Base-by-base conservation (phyloP, 2,888 invertebrate species). In the Cerceris ruficornis region DNA sequence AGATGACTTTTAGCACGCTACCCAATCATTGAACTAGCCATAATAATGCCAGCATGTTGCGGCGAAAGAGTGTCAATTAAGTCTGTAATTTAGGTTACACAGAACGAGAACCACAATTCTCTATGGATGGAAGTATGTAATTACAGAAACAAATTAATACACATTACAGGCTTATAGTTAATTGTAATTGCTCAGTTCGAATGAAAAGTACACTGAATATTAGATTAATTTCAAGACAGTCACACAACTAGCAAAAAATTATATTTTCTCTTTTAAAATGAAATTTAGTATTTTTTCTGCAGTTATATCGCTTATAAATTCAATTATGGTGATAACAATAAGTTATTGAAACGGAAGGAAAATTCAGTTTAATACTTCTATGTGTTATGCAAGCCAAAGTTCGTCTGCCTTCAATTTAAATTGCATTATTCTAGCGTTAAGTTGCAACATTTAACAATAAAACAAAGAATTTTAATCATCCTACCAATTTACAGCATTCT, bases 1-100 rank as follows among this genome's bases (percentile, higher is more conserved):
- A 58, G 68, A 77, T 69, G 69, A 69, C 69, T 76, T 65, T 75
- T 49, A 58, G 77, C 76, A 77, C 76, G 77, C 77, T 42, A 77
- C 69, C 39, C 69, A 77, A 77, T 77, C 76, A 69, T 52, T 49
- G 42, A 57, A 60, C 59, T 49, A 60, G 17, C 54, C 13, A 41
- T 28, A 66, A 76, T 76, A 76, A 75, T 46, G 55, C 65, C 65
- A 65, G 65, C 76, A 49, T 64, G 68, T 68, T 75, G 64, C 43
- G 60, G 64, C 43, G 58, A 64, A 75, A 68, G 14, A 13, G 57
- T 49, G 62, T 39, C 76, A 52, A 76, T 76, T 75, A 75, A 76
- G 28, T 28, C 28, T 28, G 60, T 69, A 55, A 68, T 64, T 43
- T 59, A 15, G 42, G 64, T 69, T 76, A 75, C 69, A n/a, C n/a